Conservation (phyloP, 1,140 invertebrate genomes). For the Trypoxylus dichotomus region DNA sequence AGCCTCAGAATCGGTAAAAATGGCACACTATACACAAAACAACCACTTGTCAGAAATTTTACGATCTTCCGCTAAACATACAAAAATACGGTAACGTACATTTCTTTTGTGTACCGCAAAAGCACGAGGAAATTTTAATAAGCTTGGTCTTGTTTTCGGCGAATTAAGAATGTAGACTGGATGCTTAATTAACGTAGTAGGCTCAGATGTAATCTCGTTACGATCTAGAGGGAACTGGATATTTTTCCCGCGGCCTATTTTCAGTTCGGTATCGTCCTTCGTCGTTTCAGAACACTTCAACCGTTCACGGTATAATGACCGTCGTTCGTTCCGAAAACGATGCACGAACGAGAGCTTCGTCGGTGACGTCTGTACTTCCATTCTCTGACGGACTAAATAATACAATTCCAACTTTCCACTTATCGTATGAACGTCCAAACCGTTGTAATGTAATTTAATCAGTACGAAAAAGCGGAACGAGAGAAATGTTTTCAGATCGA, state of each 20-base stretch:
- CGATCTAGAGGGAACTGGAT: background rate
- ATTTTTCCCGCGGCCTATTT: background rate
- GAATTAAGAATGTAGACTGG: background rate
- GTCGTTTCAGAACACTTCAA: background rate
- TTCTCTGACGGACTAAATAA: background rate
- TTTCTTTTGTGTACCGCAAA: background rate
- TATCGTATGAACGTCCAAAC: conserved; percentile 31
- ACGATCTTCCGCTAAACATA: background rate
- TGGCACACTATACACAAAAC: background rate
- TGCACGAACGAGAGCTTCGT: background rate
- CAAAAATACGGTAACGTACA: background rate
- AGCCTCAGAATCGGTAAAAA: background rate
- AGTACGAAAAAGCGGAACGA: conserved; percentile 30
- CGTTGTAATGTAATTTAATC: conserved; percentile 38
- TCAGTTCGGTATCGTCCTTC: background rate
- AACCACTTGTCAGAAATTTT: background rate
- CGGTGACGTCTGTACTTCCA: background rate
- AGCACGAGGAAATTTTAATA: background rate
- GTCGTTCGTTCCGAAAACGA: background rate
- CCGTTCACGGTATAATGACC: background rate
- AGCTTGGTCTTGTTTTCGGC: background rate
- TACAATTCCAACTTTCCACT: conserved; percentile 33
- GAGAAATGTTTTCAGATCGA: background rate
- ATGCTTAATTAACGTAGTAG: conserved; percentile 18
- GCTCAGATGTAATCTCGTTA: conserved; percentile 5